Percentiles rank a stretch among this genome's conserved stretches.
Conservation (phyloP, 2,113 vertebrate species). For the Protobothrops flavoviridis region DNA sequence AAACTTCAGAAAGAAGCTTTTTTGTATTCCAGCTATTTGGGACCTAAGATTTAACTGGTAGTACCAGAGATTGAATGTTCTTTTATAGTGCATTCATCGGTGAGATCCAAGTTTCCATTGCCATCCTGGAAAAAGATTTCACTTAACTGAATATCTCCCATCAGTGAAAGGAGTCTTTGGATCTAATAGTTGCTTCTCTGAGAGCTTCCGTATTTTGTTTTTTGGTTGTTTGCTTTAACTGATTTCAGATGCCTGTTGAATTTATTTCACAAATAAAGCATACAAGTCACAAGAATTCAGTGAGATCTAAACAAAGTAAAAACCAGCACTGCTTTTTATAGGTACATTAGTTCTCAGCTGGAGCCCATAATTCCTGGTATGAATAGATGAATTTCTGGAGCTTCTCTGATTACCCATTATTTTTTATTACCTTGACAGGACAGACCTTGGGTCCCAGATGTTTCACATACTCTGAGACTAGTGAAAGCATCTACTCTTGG, state of each 20-base stretch:
- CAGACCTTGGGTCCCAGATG: neutral
- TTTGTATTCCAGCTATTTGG: neutral
- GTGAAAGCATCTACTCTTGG: neutral
- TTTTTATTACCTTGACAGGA: neutral
- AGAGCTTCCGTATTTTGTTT: neutral
- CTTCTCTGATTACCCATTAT: neutral
- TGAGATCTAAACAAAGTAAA: neutral
- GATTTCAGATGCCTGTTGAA: neutral
- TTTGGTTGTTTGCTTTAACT: neutral
- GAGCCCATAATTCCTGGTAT: neutral
- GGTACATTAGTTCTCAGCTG: neutral
- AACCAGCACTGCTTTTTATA: neutral
- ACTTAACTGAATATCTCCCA: neutral
- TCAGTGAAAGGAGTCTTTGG: neutral
- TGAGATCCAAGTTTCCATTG: neutral
- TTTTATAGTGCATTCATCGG: neutral
- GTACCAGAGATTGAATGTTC: neutral
- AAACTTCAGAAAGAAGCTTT: neutral
- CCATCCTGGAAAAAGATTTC: neutral
- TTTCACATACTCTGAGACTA: neutral
- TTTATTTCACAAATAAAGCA: neutral
- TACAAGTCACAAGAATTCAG: neutral
- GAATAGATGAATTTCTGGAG: neutral
- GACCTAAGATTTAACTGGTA: neutral
- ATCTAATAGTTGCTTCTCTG: neutral